A percentile compares a stretch with the other conserved stretches of the same genome.
Conservation (phyloP, 2,888 invertebrate genomes). For the Melieria crassipennis region DNA sequence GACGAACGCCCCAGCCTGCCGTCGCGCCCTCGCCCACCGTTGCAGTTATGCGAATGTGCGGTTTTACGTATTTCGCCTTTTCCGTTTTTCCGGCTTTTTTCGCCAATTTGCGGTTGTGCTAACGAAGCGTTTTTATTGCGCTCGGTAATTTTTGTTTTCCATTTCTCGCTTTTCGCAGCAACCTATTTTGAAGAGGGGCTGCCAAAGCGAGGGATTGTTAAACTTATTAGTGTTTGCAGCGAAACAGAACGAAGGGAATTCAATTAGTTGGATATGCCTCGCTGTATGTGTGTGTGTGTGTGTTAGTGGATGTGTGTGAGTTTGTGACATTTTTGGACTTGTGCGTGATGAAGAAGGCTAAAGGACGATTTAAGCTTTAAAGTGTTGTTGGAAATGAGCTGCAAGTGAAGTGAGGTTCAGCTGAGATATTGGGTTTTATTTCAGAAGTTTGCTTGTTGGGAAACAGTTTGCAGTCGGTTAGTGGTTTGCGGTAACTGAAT, state of each 20-base stretch:
- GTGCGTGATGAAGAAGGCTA: no score
- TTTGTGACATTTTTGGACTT: no score
- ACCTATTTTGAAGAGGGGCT: neutral
- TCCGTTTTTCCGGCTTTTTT: constrained; percentile 1
- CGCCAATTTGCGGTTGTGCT: constrained; percentile 11
- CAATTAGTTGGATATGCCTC: constrained; percentile 19
- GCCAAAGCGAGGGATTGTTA: constrained; percentile 3
- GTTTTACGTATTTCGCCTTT: constrained; percentile 10
- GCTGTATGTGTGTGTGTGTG: neutral
- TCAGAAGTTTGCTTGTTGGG: no score
- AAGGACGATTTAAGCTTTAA: no score
- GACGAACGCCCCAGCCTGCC: no score
- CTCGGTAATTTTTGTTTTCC: no score
- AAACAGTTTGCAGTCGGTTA: no score
- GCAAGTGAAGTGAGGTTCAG: no score
- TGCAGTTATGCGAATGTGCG: neutral
- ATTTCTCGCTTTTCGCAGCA: neutral
- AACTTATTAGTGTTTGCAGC: constrained; percentile 18
- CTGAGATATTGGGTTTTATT: no score
- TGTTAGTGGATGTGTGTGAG: neutral
- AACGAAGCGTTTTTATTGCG: constrained; percentile 15
- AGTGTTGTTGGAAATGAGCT: no score
- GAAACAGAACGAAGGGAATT: constrained; percentile 9
- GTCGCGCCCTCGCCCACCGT: neutral
- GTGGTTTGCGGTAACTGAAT: no score